Conservation (phyloP, 1,140 invertebrate species). For the Drosophila baimaii region DNA sequence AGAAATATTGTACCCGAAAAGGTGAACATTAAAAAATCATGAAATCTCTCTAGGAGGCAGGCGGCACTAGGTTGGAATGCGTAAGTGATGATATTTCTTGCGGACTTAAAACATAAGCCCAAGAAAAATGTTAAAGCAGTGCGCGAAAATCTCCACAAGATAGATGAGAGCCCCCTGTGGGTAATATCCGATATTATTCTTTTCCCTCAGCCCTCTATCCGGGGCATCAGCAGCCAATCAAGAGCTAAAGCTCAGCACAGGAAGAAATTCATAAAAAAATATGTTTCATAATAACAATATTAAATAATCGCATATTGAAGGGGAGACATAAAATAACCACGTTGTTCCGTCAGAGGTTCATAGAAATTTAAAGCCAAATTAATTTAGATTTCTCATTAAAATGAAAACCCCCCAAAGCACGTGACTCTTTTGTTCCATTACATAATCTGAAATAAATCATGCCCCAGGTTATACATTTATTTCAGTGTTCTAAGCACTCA, state of each 20-base stretch:
- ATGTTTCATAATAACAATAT: neutral
- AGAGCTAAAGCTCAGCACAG: neutral
- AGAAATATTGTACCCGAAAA: conserved; percentile 35
- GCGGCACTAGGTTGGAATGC: conserved; percentile 14
- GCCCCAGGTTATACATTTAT: neutral
- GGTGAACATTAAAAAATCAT: conserved; percentile 57
- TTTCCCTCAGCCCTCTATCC: neutral
- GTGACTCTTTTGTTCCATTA: too few relatives aligned
- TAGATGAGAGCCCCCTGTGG: conserved; percentile 25
- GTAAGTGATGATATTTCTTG: conserved; percentile 33
- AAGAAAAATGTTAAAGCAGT: conserved; percentile 22
- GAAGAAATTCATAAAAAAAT: neutral
- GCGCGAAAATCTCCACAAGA: conserved; percentile 24
- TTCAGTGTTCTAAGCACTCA: conserved; percentile 1
- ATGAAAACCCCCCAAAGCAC: neutral
- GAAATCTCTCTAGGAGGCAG: conserved; percentile 38
- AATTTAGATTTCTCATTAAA: neutral
- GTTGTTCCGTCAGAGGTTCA: too few relatives aligned
- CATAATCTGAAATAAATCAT: too few relatives aligned
- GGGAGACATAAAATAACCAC: neutral
- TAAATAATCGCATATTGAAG: too few relatives aligned
- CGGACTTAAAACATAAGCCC: conserved; percentile 15
- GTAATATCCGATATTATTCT: conserved; percentile 23
- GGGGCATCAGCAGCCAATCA: conserved; percentile 4
- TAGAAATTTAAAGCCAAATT: neutral